phyloP scores from a whole-genome alignment of 2,797 vertebrate species.

The Gila robusta region DNA sequence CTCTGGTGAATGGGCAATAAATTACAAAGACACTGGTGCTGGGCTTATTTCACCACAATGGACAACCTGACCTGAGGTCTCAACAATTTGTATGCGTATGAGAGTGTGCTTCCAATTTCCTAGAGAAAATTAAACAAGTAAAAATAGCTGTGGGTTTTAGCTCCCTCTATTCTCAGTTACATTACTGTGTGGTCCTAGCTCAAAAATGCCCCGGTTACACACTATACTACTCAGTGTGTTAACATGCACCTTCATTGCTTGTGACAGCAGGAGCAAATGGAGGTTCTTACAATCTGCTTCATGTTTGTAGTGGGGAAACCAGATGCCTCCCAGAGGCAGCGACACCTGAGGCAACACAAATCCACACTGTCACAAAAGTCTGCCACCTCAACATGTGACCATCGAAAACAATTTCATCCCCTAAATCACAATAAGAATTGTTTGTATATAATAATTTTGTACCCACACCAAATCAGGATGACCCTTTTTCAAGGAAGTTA shows the following conservation, averaged over 20 bases:
- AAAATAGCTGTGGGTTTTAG: constrained; percentile 13
- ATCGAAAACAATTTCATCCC: constrained; percentile 42
- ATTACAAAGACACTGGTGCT: constrained; percentile 33
- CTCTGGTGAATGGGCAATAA: constrained; percentile 50
- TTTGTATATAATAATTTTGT: not conserved
- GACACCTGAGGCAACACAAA: constrained; percentile 48
- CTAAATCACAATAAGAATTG: not conserved
- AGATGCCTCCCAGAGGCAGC: constrained; percentile 19
- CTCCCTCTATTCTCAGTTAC: constrained; percentile 64
- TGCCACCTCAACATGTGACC: constrained; percentile 59
- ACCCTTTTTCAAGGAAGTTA: not conserved
- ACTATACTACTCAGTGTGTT: constrained; percentile 49
- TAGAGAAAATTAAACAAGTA: not conserved
- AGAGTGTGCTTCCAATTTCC: constrained; percentile 26
- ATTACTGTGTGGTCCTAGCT: constrained; percentile 74
- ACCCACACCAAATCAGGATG: not conserved
- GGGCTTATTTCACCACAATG: constrained; percentile 54
- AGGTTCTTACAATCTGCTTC: constrained; percentile 45
- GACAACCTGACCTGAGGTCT: constrained; percentile 62
- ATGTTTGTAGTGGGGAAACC: constrained; percentile 49
- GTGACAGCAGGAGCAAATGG: constrained; percentile 63
- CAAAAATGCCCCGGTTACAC: constrained; percentile 70
- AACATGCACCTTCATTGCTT: constrained; percentile 51
- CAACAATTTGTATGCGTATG: constrained; percentile 53
- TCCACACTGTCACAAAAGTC: constrained; percentile 46